These are phyloP conservation scores for Perca fluviatilis DNA, from an alignment of 2,113 vertebrate species.

Conservation along the genomic window DNA sequence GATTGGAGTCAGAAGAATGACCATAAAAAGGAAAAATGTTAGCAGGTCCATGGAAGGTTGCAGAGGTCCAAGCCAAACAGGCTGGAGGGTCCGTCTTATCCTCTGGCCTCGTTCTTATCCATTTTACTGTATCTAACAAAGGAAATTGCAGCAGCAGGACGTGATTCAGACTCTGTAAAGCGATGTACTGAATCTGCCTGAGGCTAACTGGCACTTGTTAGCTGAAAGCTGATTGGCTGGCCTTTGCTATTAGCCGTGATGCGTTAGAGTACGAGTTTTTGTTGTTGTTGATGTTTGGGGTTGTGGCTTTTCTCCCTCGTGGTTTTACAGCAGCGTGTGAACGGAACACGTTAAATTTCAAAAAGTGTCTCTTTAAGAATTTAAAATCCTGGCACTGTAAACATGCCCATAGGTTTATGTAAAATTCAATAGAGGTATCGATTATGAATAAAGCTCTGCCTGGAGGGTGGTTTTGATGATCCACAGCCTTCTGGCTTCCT, in stretches of 20 bases:
- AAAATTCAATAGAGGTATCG: constrained; percentile 73
- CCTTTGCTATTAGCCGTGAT: not conserved
- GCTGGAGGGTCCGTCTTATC: not conserved
- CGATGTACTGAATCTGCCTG: no score
- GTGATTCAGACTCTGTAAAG: no score
- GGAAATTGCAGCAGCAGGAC: not conserved
- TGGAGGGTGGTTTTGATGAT: constrained; percentile 65
- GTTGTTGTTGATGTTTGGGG: not conserved
- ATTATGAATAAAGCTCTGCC: constrained; percentile 70
- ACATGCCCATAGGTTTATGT: constrained; percentile 53
- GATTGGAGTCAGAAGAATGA: constrained; percentile 1
- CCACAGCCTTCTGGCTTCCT: constrained; percentile 25
- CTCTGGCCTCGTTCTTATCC: not conserved
- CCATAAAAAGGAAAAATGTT: not conserved
- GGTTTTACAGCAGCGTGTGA: constrained; percentile 20
- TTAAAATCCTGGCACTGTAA: constrained; percentile 35
- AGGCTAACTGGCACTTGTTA: not conserved
- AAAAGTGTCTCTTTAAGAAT: constrained; percentile 55
- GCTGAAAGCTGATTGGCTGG: constrained; percentile 3
- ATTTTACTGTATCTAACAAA: no score
- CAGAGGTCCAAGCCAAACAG: not conserved
- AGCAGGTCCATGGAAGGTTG: not conserved
- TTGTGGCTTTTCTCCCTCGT: not conserved
- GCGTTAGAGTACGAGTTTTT: not conserved
- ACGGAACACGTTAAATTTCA: constrained; percentile 38